Evolutionary conservation across 2,888 invertebrate species (phyloP), one percentile per base, ranked within the genome.

Genomic region (Acrocyrtus sp.): DNA sequence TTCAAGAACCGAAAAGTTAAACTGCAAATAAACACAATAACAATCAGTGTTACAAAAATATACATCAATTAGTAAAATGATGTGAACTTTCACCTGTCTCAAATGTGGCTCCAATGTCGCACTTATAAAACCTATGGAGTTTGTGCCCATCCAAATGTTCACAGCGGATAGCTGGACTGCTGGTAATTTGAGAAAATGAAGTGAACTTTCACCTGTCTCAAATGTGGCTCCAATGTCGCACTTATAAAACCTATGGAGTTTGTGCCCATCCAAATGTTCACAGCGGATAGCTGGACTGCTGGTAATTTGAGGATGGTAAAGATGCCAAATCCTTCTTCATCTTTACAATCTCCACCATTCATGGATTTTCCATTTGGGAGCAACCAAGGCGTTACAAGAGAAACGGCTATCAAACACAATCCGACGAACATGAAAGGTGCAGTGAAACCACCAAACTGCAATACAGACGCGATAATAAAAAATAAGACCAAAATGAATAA

Each of bases 251-350:
- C 86, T 70, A 85, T 83, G 39, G 83, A 83, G 39, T 83, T 82
- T 3, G 85, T 83, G n/a, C 83, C 82, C n/a, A 82, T 81, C 29
- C 83, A 81, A 47, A 84, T 83, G 54, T 82, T 81, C 43, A 83
- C 77, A 0, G 83, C 82, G 54, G 84, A 83, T 15, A 85, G 72
- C 10, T 83, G 51, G n/a, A 67, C 67, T 8, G 58, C 72, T 27
- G 93, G 84, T 3, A 90, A 87, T 50, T 87, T 87, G 68, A 88
- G 84, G 82, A 91, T 87, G 17, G 90, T 58, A 5, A 75, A 19
- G 21, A 75, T 51, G 3, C 67, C 61, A 57, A 68, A 68, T 1
- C 75, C 75, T 58, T 74, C 74, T 12, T 1, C 54, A n/a, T 70
- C 56, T 24, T 74, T 70, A 21, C 61, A 60, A 22, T 74, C 70